Percentiles rank a stretch among this genome's conserved stretches.
Conservation (phyloP, 2,888 invertebrate genomes). For the Ochlodes sylvanus region DNA sequence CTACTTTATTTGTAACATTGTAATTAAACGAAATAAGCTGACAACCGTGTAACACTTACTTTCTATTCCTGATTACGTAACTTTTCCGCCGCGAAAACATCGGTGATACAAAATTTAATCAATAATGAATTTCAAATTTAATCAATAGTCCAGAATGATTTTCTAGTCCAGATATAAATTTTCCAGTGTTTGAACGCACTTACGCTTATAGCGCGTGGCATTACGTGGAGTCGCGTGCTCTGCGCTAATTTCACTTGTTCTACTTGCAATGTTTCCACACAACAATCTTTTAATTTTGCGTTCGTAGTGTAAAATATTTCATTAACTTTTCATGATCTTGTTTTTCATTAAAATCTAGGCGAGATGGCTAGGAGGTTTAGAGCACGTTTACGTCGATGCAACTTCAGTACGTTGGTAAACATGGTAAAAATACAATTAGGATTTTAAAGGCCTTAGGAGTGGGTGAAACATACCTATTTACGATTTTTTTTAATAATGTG, state of each 20-base stretch:
- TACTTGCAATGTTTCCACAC: conserved; percentile 34
- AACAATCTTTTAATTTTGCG: conserved; percentile 8
- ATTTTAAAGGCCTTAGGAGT: too few relatives aligned
- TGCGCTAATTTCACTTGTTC: conserved; percentile 68
- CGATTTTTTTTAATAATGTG: neutral
- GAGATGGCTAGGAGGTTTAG: too few relatives aligned
- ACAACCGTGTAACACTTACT: conserved; percentile 8
- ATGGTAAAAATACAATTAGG: too few relatives aligned
- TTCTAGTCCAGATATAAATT: conserved; percentile 67
- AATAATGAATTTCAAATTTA: conserved; percentile 66
- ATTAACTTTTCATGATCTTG: neutral
- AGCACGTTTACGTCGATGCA: too few relatives aligned
- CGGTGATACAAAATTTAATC: conserved; percentile 69
- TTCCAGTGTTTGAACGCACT: conserved; percentile 56
- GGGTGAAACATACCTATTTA: too few relatives aligned
- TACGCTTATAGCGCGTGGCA: conserved; percentile 65
- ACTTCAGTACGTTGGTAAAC: too few relatives aligned
- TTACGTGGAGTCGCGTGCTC: conserved; percentile 75
- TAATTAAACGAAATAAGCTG: neutral
- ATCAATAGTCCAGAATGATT: conserved; percentile 70
- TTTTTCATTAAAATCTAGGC: neutral
- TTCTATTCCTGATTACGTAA: conserved; percentile 35
- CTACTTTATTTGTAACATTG: neutral
- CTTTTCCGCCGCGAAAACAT: conserved; percentile 73
- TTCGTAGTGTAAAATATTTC: conserved; percentile 15